phyloP scores from a whole-genome alignment of 2,888 invertebrate genomes.

The Holacanthella duospinosa region DNA sequence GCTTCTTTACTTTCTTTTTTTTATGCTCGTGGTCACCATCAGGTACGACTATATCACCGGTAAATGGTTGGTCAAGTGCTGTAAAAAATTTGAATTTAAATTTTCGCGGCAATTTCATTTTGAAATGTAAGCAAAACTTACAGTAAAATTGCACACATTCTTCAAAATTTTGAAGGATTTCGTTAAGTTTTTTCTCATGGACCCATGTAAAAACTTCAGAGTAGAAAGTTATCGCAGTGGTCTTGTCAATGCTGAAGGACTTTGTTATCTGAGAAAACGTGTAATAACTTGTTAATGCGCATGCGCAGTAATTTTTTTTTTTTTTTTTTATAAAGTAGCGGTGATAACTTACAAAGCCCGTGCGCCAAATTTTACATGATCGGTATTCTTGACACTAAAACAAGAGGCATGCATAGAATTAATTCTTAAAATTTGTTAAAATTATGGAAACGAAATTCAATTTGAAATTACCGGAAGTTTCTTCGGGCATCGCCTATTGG shows the following conservation, averaged over 20 bases:
- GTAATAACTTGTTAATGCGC: too few species aligned
- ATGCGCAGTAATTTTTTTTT: too few species aligned
- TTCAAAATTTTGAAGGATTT: not conserved
- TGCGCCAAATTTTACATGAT: not conserved
- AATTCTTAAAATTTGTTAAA: too few species aligned
- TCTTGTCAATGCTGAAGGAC: not conserved
- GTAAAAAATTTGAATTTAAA: not conserved
- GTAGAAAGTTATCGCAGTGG: not conserved
- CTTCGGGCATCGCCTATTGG: not conserved
- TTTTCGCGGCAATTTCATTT: too few species aligned
- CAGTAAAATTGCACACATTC: not conserved
- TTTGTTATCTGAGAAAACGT: not conserved
- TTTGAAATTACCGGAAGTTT: not conserved
- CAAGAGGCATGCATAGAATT: too few species aligned
- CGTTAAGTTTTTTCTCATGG: not conserved
- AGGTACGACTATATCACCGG: not conserved
- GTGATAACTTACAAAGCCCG: not conserved
- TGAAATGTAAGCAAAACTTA: too few species aligned
- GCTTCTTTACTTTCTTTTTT: too few species aligned
- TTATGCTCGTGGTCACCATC: not conserved
- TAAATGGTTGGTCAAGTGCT: not conserved
- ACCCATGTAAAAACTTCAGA: not conserved
- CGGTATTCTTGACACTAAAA: not conserved
- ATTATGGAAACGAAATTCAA: not conserved
- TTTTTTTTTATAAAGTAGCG: too few species aligned